Evolutionary conservation across 2,113 vertebrate species (phyloP), one percentile per base, ranked within the genome.

Genomic region (Nettapus auritus): DNA sequence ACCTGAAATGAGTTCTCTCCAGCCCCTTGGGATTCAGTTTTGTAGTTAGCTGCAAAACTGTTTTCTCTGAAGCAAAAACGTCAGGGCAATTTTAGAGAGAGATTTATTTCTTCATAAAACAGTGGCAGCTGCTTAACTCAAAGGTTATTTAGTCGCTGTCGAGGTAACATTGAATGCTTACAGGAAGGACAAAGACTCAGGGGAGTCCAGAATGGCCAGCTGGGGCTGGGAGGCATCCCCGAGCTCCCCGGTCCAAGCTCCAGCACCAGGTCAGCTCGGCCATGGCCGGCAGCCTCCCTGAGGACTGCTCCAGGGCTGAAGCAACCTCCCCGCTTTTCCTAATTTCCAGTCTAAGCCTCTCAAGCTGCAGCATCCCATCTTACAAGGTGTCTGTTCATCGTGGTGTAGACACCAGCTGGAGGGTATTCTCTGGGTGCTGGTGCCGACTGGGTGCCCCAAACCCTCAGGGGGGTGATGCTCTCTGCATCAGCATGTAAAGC

Each of bases 341-440:
- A 0, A 6, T 36, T 56, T 62, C 69, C 76, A 69, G 69, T 9
- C 31, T 36, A 6, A 56, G 69, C 22, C 40, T 62, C 55, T 42
- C 16, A 33, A 15, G 31, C 63, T 36, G 48, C 40, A 23, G 69
- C 29, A 19, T 33, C 67, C 42, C 44, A 5, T 21, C n/a, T 21
- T 18, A 11, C 0, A 3, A 52, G 34, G 2, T 0, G 2, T 62
- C 48, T 69, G 48, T n/a, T 5, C 7, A 12, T 34, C n/a, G 26
- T 21, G 8, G 20, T 22, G n/a, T 16, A 6, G 60, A 26, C 29
- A 15, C 7, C 7, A 22, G n/a, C 53, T 2, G 10, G 36, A 33
- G 52, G 40, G 44, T 36, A 34, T 31, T 10, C 1, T 5, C 0
- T 25, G 3, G 59, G 33, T 19, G 28, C 36, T 53, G 82, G 42